phyloP scores from a whole-genome alignment of 2,888 invertebrate genomes.

The Rhamnusium bicolor region DNA sequence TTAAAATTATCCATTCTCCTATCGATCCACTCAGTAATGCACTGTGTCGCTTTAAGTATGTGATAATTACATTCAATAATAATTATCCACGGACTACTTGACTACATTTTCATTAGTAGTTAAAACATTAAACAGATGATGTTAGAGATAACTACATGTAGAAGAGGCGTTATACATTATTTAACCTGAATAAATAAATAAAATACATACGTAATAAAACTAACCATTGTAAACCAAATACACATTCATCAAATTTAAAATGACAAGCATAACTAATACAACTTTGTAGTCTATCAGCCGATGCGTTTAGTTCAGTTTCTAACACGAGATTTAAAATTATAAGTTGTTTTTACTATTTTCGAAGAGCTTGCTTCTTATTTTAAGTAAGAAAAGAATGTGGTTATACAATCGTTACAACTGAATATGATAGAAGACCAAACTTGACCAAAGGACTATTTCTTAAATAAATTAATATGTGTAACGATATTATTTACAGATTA shows the following conservation, averaged over 20 bases:
- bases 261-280: slow-evolving; percentile 35
- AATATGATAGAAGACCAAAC: too few relatives aligned
- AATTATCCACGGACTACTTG: slow-evolving; percentile 24
- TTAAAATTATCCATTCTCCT: background rate
- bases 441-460: too few relatives aligned
- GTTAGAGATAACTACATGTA: slow-evolving; percentile 22
- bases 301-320: background rate
- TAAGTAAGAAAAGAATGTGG: too few relatives aligned
- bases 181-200: slow-evolving; percentile 18
- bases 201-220: background rate
- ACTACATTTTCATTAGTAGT: slow-evolving; percentile 10
- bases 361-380: too few relatives aligned
- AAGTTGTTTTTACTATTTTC: too few relatives aligned
- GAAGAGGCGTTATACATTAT: slow-evolving; percentile 2
- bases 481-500: too few relatives aligned
- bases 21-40: background rate
- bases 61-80: slow-evolving; percentile 11
- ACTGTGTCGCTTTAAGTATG: background rate
- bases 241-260: slow-evolving; percentile 38
- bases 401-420: too few relatives aligned
- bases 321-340: background rate
- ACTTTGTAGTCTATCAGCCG: slow-evolving; percentile 31
- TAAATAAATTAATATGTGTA: too few relatives aligned
- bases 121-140: slow-evolving; percentile 13
- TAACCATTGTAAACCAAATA: slow-evolving; percentile 24